Evolutionary conservation across 2,888 invertebrate species (phyloP).

Genomic region (Cremastinae sp.): DNA sequence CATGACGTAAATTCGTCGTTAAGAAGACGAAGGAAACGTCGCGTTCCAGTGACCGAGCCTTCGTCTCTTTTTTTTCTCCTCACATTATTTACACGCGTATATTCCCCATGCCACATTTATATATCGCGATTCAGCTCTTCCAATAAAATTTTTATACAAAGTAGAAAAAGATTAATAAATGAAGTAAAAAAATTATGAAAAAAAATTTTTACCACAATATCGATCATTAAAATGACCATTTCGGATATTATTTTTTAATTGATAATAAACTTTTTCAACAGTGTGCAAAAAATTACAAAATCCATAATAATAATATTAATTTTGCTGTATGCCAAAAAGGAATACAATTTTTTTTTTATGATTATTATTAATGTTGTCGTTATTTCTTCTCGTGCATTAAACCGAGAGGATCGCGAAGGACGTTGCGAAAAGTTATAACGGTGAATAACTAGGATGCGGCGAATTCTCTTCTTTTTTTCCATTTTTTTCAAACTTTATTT

Average conservation of each 20-base stretch:
- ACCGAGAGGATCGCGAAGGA: slow-evolving; percentile 61
- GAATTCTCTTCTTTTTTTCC: background rate
- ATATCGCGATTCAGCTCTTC: slow-evolving; percentile 16
- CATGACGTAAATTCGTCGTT: slow-evolving; percentile 68
- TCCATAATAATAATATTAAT: too few species aligned
- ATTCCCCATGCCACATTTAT: background rate
- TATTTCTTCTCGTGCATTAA: slow-evolving; percentile 56
- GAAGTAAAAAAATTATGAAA: too few species aligned
- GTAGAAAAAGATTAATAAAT: too few species aligned
- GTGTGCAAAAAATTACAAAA: too few species aligned
- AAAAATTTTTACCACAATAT: too few species aligned
- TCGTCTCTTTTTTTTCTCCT: slow-evolving; percentile 37
- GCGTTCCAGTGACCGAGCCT: slow-evolving; percentile 67
- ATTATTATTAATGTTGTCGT: slow-evolving; percentile 42
- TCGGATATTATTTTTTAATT: too few species aligned
- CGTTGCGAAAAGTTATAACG: slow-evolving; percentile 60
- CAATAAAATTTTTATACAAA: background rate
- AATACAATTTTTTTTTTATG: too few species aligned
- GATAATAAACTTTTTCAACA: too few species aligned
- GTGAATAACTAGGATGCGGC: slow-evolving; percentile 40
- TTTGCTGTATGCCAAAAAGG: too few species aligned
- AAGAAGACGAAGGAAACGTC: slow-evolving; percentile 64
- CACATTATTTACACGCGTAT: slow-evolving; percentile 43
- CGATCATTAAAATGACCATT: too few species aligned
- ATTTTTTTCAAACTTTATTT: background rate